Conservation (phyloP, 2,888 invertebrate species). For the Pheosia gnoma region DNA sequence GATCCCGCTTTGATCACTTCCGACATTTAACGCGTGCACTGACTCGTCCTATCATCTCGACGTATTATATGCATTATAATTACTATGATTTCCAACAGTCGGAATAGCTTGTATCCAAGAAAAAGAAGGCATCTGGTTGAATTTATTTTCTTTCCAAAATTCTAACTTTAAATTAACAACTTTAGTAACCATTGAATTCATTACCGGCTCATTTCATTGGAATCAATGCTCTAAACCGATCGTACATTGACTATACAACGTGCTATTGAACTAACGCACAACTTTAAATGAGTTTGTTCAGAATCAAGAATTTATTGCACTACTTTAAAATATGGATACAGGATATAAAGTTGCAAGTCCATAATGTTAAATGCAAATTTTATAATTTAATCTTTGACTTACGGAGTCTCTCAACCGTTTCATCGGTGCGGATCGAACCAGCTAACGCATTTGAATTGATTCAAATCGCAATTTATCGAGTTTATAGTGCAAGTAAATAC, state of each 20-base stretch:
- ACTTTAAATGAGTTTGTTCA: too few relatives aligned
- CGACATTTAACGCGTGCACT: slow-evolving; percentile 54
- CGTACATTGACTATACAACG: too few relatives aligned
- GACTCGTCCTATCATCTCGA: slow-evolving; percentile 35
- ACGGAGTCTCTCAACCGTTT: slow-evolving; percentile 6
- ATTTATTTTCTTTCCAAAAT: too few relatives aligned
- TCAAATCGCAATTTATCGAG: slow-evolving; percentile 22
- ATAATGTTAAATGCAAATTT: neutral
- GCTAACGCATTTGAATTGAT: slow-evolving; percentile 16
- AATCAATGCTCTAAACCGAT: too few relatives aligned
- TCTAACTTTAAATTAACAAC: too few relatives aligned
- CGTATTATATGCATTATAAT: slow-evolving; percentile 39
- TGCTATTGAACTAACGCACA: too few relatives aligned
- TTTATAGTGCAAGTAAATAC: slow-evolving; percentile 45
- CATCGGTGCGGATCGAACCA: slow-evolving; percentile 6
- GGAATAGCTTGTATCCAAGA: neutral
- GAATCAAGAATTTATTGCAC: too few relatives aligned
- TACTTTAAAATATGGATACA: slow-evolving; percentile 18
- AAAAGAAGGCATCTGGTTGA: too few relatives aligned
- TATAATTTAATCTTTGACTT: slow-evolving; percentile 5
- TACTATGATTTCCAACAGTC: slow-evolving; percentile 30
- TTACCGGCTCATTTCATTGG: too few relatives aligned
- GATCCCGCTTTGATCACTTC: slow-evolving; percentile 75
- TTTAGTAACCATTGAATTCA: too few relatives aligned
- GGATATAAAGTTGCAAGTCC: neutral